phyloP scores from a whole-genome alignment of 1,140 invertebrate species.

The Varroa destructor region DNA sequence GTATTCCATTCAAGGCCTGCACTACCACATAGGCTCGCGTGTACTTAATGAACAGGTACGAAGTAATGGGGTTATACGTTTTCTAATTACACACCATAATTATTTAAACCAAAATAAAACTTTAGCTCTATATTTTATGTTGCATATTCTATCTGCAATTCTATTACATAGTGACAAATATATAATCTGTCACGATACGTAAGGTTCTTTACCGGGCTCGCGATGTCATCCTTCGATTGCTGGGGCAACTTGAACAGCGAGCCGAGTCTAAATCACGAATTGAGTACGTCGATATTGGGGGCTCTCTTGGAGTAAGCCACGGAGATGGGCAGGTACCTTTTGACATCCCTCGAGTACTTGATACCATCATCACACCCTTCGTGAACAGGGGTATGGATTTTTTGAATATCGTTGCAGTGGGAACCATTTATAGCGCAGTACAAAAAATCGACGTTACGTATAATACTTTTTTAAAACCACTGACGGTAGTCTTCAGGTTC shows the following conservation, averaged over 20 bases:
- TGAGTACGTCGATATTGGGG: conserved; percentile 41
- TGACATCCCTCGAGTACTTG: conserved; percentile 28
- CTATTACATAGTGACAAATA: conserved; percentile 31
- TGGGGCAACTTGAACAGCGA: conserved; percentile 30
- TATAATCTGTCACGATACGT: conserved; percentile 32
- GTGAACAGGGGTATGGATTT: conserved; percentile 32
- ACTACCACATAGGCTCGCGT: conserved; percentile 19
- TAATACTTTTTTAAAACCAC: no score
- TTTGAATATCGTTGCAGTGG: background rate
- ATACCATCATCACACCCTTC: conserved; percentile 12
- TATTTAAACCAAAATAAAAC: no score
- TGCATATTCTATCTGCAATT: conserved; percentile 31
- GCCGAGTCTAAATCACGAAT: conserved; percentile 29
- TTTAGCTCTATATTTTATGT: no score
- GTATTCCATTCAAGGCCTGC: conserved; percentile 5
- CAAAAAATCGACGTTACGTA: no score
- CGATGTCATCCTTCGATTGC: conserved; percentile 31
- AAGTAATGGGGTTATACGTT: no score
- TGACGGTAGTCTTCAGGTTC: no score
- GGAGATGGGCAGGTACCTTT: conserved; percentile 5
- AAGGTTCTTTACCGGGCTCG: conserved; percentile 35
- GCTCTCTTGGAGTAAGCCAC: conserved; percentile 41
- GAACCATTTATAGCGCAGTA: no score
- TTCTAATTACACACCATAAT: no score
- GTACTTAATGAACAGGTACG: conserved; percentile 14